These are phyloP conservation scores for Galeopterus variegatus DNA, from an alignment of 2,113 vertebrate species.

Conservation along the genomic window DNA sequence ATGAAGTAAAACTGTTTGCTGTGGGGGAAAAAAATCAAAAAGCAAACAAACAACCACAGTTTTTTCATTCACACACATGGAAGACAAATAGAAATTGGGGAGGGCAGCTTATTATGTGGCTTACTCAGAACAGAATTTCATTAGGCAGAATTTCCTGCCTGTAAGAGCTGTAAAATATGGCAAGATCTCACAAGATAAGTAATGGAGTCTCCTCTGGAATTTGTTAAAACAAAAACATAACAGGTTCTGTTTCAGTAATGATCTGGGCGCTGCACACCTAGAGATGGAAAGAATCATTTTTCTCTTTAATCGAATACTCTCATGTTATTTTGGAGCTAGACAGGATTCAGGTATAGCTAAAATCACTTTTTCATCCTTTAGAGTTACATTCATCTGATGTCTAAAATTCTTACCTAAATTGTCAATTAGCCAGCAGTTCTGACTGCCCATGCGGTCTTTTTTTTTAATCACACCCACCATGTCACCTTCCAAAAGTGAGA, in stretches of 20 bases:
- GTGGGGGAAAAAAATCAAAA: not conserved
- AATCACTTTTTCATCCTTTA: not conserved
- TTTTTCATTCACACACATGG: not conserved
- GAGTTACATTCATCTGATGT: not conserved
- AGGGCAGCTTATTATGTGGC: not conserved
- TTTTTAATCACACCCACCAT: conserved; percentile 98
- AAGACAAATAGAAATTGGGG: not conserved
- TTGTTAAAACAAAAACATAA: not conserved
- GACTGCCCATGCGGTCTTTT: conserved; percentile 99
- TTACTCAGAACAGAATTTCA: not conserved
- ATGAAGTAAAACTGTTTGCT: not conserved
- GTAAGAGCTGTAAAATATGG: not conserved
- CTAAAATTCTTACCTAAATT: conserved; percentile 92
- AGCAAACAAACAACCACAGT: not conserved
- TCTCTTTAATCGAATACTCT: not conserved
- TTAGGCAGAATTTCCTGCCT: too few relatives aligned
- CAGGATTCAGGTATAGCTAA: not conserved
- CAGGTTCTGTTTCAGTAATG: not conserved
- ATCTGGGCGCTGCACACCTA: not conserved
- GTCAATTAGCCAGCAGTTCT: conserved; percentile 98
- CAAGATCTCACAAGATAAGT: not conserved
- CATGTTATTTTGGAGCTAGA: not conserved
- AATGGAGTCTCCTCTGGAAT: not conserved
- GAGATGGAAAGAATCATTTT: not conserved
- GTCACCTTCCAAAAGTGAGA: conserved; percentile 96